Percentiles rank a stretch among this genome's conserved stretches.
These are phyloP conservation scores for Archaeoteleia sp. DNA, from an alignment of 2,888 invertebrate genomes.

Conservation along the genomic window DNA sequence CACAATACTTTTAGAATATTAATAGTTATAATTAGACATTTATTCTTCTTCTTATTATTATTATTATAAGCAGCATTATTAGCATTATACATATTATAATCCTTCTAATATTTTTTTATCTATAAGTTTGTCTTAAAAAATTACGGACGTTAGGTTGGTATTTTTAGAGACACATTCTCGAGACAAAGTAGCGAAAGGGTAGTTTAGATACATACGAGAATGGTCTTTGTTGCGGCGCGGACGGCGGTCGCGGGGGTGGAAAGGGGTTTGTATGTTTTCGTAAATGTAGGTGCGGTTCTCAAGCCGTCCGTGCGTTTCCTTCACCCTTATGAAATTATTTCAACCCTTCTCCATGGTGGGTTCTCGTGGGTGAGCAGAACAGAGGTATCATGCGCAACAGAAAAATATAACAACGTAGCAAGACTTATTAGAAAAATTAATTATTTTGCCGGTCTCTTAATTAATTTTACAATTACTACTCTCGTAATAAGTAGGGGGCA, in stretches of 20 bases:
- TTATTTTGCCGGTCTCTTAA: constrained; percentile 74
- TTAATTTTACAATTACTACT: constrained; percentile 73
- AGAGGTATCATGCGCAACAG: constrained; percentile 51
- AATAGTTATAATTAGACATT: too few species aligned
- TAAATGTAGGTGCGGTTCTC: constrained; percentile 72
- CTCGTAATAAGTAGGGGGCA: constrained; percentile 38
- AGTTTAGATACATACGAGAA: constrained; percentile 44
- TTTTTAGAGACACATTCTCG: constrained; percentile 39
- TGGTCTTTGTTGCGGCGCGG: constrained; percentile 71
- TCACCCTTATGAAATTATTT: constrained; percentile 72
- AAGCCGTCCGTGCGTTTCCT: constrained; percentile 59
- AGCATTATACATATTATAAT: too few species aligned
- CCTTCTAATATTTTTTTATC: too few species aligned
- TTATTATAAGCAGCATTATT: too few species aligned
- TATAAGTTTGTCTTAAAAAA: constrained; percentile 22
- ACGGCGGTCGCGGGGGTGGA: constrained; percentile 65
- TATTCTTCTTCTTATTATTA: too few species aligned
- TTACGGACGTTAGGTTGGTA: constrained; percentile 13
- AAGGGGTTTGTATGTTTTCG: constrained; percentile 65
- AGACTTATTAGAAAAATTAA: constrained; percentile 75
- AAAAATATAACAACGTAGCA: constrained; percentile 67
- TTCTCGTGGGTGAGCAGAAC: constrained; percentile 42
- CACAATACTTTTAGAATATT: too few species aligned
- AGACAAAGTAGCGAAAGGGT: constrained; percentile 32
- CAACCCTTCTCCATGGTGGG: constrained; percentile 60